Evolutionary conservation across 2,888 invertebrate species (phyloP).

Genomic region (Aspidapion aeneum): DNA sequence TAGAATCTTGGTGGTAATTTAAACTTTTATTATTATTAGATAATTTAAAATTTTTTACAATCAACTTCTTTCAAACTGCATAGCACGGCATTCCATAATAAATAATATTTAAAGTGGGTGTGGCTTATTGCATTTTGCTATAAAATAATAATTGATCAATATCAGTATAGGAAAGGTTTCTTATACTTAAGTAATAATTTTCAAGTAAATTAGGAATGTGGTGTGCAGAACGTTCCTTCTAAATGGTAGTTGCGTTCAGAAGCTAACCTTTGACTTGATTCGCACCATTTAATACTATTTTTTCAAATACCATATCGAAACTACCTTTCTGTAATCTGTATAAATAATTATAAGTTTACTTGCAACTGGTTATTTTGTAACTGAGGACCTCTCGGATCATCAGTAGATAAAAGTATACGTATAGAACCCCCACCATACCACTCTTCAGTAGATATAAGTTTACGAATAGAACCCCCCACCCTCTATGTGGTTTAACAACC

Average conservation of each 20-base stretch:
- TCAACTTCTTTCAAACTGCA: background rate
- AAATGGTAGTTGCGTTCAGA: background rate
- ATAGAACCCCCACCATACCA: too few relatives aligned
- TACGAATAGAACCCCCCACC: too few relatives aligned
- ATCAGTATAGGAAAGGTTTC: constrained; percentile 23
- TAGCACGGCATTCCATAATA: constrained; percentile 14
- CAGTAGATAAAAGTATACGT: too few relatives aligned
- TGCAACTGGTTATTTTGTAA: too few relatives aligned
- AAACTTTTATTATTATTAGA: constrained; percentile 2
- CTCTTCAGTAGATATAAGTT: too few relatives aligned
- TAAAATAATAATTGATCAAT: constrained; percentile 25
- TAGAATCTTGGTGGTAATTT: background rate
- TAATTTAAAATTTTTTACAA: constrained; percentile 1
- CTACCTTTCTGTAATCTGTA: too few relatives aligned
- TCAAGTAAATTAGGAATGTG: background rate
- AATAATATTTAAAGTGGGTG: constrained; percentile 16
- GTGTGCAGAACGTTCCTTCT: background rate
- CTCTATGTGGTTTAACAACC: too few relatives aligned
- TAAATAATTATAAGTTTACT: too few relatives aligned
- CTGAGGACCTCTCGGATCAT: too few relatives aligned
- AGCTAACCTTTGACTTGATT: background rate
- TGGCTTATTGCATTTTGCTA: constrained; percentile 17
- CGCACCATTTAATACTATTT: too few relatives aligned
- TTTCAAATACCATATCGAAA: too few relatives aligned
- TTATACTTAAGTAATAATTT: constrained; percentile 19